Base-by-base conservation (phyloP, 2,888 invertebrate species). In the Diogma glabrata region DNA sequence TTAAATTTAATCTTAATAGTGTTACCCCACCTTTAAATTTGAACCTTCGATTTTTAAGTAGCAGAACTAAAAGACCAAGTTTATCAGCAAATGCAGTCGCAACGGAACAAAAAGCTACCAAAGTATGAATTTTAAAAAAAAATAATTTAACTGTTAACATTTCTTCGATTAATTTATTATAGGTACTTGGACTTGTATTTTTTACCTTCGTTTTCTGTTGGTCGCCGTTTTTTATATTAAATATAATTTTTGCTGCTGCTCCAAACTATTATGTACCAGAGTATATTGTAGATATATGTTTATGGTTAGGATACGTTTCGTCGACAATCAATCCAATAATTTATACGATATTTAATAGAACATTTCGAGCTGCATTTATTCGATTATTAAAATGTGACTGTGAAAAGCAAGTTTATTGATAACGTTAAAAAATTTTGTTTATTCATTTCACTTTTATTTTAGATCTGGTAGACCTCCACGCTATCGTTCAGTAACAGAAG, bases 21-120 rank as follows among this genome's bases (percentile, higher is more conserved):
- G 77, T 79, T 47, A 67, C 74, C 45, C 78, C 79, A 14, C 75
- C 79, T 16, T 64, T 80, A 50, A 80, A 78, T 64, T 74, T 81
- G 60, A 74, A 75, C 62, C 71, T 77, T 60, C 73, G 84, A 61
- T 81, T 85, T 61, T 68, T 86, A 30, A 79, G 83, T 30, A 82
- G 78, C 55, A 75, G 83, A 55, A 79, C 75, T 58, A 86, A 83
- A 62, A 76, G 82, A 12, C 78, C 82, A 59, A 80, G 81, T 3
- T 65, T 85, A 55, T 82, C 86, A 2, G 84, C 84, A 9, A 87
- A 86, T 63, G 84, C 86, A 0, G 87, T 88, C 3, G 86, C 86
- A n/a, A 87, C 86, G 24, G 93, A 96, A 67, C 93, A 94, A 67
- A 95, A 94, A 65, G 95, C 95, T 2, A 91, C 92, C 51, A 93